Base-by-base conservation (phyloP, 2,113 vertebrate genomes). In the Symphodus melops region DNA sequence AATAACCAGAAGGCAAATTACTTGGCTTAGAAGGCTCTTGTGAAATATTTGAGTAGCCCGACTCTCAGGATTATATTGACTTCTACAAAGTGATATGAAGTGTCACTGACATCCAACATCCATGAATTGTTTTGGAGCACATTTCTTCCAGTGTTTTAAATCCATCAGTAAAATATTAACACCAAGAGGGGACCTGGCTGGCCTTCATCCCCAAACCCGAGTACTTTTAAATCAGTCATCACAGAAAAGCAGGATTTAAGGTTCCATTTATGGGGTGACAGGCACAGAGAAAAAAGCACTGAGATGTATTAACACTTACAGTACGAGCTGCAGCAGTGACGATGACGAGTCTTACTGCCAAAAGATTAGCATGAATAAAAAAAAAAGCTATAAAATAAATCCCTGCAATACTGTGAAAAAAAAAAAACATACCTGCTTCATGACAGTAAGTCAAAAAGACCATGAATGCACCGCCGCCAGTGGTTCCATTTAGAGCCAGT, bases 341-440 rank as follows among this genome's bases (percentile, higher is more conserved):
- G 41, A 36, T 20, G 51, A 42, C 8, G 12, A 42, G 48, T 33
- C 19, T 8, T 54, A 21, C 62, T 61, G 59, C 62, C 59, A 70
- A 49, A 56, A 39, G 69, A 79, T 72, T 72, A 55, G 33, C 76
- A 67, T 61, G 49, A 59, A 58, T 11, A 21, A 17, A 54, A 13
- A 23, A 49, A 25, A 13, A 69, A 20, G 48, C n/a, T 39, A 23
- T 9, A n/a, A 7, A 8, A 33, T 21, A 52, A n/a, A 68, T 48
- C 44, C 9, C 42, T 36, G 56, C 33, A 28, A 52, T 52, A 60
- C 5, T 17, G 46, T 48, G 46, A 48, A 48, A 25, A 25, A 25
- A 20, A 49, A 14, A 53, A 14, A 1, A 44, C 21, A 36, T 14
- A 36, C 28, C 11, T 55, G 49, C n/a, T 61, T 60, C 20, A 60